Percentiles rank a stretch among this genome's conserved stretches.
phyloP scores from a whole-genome alignment of 2,888 invertebrate species.

The Choreutis nemorana region DNA sequence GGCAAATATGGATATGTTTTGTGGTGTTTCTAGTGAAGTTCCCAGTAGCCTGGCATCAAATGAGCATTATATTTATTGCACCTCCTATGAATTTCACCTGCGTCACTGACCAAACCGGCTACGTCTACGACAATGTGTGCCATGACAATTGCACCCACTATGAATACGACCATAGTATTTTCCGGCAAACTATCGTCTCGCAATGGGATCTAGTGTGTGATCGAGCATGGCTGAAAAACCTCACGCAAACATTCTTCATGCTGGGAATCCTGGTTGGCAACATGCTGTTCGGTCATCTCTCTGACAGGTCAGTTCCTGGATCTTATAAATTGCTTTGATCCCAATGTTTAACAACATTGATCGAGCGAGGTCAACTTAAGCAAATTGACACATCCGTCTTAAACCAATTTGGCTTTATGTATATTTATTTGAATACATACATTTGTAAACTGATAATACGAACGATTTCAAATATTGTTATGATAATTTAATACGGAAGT shows the following conservation, averaged over 20 bases:
- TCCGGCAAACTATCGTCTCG: slow-evolving; percentile 75
- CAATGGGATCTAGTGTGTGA: slow-evolving; percentile 81
- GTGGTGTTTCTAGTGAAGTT: slow-evolving; percentile 77
- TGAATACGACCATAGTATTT: slow-evolving; percentile 70
- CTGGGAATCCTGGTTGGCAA: slow-evolving; percentile 79
- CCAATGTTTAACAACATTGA: slow-evolving; percentile 8
- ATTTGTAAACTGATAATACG: too few relatives aligned
- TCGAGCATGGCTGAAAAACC: slow-evolving; percentile 69
- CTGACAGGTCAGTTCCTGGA: slow-evolving; percentile 71
- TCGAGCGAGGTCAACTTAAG: slow-evolving; percentile 14
- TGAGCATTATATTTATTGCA: slow-evolving; percentile 80
- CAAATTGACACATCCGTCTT: slow-evolving; percentile 43
- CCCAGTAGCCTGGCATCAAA: slow-evolving; percentile 83
- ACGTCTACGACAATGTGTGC: slow-evolving; percentile 56
- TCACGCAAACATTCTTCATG: slow-evolving; percentile 83
- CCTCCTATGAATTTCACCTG: slow-evolving; percentile 71
- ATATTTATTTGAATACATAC: too few relatives aligned
- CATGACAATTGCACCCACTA: slow-evolving; percentile 60
- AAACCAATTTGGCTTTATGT: slow-evolving; percentile 15
- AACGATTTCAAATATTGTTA: too few relatives aligned
- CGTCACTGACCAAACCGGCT: slow-evolving; percentile 19
- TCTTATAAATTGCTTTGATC: slow-evolving; percentile 1
- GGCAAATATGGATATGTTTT: slow-evolving; percentile 77
- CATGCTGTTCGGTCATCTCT: slow-evolving; percentile 75
- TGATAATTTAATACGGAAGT: too few relatives aligned